Evolutionary conservation across 2,888 invertebrate species (phyloP).

Genomic region (Stegana nigrithorax): DNA sequence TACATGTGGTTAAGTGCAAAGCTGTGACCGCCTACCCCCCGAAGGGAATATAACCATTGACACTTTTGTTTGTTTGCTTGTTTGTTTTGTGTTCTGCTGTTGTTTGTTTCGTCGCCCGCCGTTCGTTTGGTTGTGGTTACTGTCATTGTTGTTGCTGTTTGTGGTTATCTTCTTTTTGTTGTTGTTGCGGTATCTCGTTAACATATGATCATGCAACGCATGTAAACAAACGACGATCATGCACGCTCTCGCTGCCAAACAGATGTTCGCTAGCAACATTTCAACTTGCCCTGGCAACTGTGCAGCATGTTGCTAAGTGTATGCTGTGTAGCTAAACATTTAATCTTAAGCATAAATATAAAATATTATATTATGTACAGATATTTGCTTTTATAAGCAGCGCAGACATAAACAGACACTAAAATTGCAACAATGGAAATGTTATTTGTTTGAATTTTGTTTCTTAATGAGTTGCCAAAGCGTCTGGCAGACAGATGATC

Average conservation of each 20-base stretch:
- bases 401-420: constrained; percentile 53
- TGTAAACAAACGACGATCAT: constrained; percentile 19
- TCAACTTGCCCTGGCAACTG: constrained; percentile 7
- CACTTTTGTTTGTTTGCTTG: neutral
- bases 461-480: constrained; percentile 27
- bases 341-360: neutral
- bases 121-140: constrained; percentile 14
- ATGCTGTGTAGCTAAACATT: constrained; percentile 12
- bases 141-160: constrained; percentile 21
- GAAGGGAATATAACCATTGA: too few species aligned
- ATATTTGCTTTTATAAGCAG: neutral
- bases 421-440: neutral
- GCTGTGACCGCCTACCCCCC: too few species aligned
- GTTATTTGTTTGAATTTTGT: constrained; percentile 40
- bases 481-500: constrained; percentile 40
- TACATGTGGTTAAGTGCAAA: too few species aligned
- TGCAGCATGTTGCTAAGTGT: constrained; percentile 17
- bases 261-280: constrained; percentile 3
- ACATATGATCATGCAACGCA: constrained; percentile 27
- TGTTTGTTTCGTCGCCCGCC: neutral
- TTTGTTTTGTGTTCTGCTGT: neutral
- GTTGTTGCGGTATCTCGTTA: constrained; percentile 25
- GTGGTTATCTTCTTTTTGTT: constrained; percentile 36
- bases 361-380: neutral
- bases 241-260: neutral